A percentile compares a stretch with the other conserved stretches of the same genome.
phyloP scores from a whole-genome alignment of 2,113 vertebrate genomes.

The Raphicerus campestris region DNA sequence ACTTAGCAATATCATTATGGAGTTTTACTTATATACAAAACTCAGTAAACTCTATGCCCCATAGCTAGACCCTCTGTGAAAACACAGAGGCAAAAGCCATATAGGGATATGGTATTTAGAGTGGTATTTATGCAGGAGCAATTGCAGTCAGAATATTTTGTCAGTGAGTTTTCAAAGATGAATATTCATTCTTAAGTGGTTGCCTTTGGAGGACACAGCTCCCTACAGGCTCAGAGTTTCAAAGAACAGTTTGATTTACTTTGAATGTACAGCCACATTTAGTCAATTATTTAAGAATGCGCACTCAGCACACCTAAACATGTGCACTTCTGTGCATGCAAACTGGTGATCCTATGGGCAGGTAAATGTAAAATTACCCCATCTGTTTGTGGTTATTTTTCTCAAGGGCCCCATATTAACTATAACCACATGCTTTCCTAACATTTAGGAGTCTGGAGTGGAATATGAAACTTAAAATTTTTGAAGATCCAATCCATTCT shows the following conservation, averaged over 20 bases:
- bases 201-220: slow-evolving; percentile 14
- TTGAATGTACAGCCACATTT: not conserved
- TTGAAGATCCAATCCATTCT: not conserved
- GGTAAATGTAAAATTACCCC: not conserved
- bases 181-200: slow-evolving; percentile 30
- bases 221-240: not conserved
- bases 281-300: not conserved
- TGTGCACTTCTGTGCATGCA: accelerated
- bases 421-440: not conserved
- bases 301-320: not conserved
- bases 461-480: not conserved
- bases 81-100: not conserved
- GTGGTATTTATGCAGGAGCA: not conserved
- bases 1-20: not conserved
- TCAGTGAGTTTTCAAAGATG: slow-evolving; percentile 5
- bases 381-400: not conserved
- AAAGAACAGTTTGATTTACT: not conserved
- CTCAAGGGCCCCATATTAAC: not conserved
- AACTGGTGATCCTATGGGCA: not conserved
- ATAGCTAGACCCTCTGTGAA: not conserved
- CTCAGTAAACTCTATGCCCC: not conserved
- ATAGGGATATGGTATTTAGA: not conserved
- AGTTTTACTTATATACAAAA: not conserved
- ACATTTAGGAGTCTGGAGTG: not conserved
- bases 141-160: not conserved